Evolutionary conservation across 2,888 invertebrate species (phyloP).

Genomic region (Oeneis ivallda): DNA sequence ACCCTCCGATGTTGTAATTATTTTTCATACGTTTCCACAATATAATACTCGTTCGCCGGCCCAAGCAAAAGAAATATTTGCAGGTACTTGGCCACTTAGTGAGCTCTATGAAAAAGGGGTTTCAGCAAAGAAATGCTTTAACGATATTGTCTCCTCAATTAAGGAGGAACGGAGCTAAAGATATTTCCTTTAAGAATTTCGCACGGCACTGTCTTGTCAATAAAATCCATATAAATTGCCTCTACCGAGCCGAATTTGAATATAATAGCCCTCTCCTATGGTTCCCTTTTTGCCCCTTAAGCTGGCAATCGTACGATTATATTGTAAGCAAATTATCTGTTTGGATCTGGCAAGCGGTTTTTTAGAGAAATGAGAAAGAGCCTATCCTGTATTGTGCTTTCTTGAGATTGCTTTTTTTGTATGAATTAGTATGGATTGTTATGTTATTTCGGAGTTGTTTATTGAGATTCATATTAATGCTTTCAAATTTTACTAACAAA

Average conservation of each 20-base stretch:
- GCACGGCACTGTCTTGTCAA: conserved; percentile 74
- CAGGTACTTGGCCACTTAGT: background rate
- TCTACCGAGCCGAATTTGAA: conserved; percentile 77
- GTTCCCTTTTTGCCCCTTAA: conserved; percentile 71
- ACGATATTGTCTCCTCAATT: conserved; percentile 78
- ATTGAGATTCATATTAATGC: too few species aligned
- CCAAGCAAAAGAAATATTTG: background rate
- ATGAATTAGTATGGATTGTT: conserved; percentile 33
- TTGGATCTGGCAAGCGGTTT: conserved; percentile 66
- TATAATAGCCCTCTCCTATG: conserved; percentile 76
- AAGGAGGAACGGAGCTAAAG: conserved; percentile 61
- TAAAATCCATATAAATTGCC: conserved; percentile 81
- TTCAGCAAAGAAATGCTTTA: conserved; percentile 41
- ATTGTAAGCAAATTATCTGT: conserved; percentile 82
- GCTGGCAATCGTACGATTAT: conserved; percentile 78
- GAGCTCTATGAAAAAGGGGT: conserved; percentile 26
- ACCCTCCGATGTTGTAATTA: too few species aligned
- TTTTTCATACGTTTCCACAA: too few species aligned
- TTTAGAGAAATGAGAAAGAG: conserved; percentile 30
- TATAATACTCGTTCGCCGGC: too few species aligned
- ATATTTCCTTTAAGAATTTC: conserved; percentile 73
- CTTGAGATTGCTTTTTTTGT: conserved; percentile 54
- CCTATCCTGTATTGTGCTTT: conserved; percentile 44
- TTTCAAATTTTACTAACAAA: too few species aligned
- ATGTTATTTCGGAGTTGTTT: background rate